phyloP scores from a whole-genome alignment of 2,797 vertebrate species.

The Cercopithecus diana region DNA sequence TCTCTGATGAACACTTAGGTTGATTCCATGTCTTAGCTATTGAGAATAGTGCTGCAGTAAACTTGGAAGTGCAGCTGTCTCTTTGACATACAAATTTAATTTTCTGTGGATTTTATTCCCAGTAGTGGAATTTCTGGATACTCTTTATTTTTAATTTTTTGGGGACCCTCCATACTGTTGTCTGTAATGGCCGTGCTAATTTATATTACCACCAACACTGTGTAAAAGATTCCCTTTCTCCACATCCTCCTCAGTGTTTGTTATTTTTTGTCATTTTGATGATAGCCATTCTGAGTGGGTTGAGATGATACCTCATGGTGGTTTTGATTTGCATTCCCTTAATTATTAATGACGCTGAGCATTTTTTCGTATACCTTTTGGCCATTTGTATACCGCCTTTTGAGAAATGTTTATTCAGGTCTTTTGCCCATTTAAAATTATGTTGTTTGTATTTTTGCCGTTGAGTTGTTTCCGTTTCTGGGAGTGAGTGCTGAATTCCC shows the following conservation, averaged over 20 bases:
- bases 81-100: not conserved
- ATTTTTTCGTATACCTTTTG: not conserved
- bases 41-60: not conserved
- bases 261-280: not conserved
- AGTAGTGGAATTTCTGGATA: not conserved
- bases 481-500: not conserved
- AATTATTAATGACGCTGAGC: not conserved
- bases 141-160: not conserved
- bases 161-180: not conserved
- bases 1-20: not conserved
- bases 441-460: not conserved
- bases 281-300: not conserved
- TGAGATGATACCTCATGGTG: not conserved
- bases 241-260: not conserved
- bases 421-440: not conserved
- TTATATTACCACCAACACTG: not conserved
- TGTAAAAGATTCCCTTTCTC: not conserved
- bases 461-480: not conserved
- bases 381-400: not conserved
- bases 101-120: not conserved
- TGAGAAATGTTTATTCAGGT: not conserved
- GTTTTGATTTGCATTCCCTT: not conserved
- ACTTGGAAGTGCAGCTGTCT: not conserved
- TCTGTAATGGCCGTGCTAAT: not conserved
- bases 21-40: not conserved